Evolutionary conservation across 2,888 invertebrate genomes (phyloP).

Genomic region (Choristoneura rosaceana): DNA sequence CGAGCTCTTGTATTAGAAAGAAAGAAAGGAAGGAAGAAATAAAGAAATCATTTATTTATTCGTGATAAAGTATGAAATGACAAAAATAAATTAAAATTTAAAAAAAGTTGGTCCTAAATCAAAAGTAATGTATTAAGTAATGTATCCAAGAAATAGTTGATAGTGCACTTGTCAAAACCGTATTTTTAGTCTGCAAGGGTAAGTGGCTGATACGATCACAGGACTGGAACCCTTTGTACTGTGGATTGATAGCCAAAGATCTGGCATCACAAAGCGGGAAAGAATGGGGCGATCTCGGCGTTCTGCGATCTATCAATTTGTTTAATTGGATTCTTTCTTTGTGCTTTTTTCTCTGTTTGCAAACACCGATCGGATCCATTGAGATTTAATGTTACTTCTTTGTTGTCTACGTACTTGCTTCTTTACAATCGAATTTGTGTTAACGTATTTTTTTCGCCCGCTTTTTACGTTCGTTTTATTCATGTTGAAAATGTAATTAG

Average conservation of each 20-base stretch:
- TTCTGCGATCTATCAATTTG: constrained; percentile 77
- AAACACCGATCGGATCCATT: constrained; percentile 65
- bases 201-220: constrained; percentile 58
- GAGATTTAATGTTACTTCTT: constrained; percentile 70
- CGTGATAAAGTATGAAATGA: no score
- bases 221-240: constrained; percentile 65
- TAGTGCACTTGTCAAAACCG: not conserved
- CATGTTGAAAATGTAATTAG: constrained; percentile 25
- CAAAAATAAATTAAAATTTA: no score
- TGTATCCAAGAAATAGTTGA: not conserved
- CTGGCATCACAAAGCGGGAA: constrained; percentile 68
- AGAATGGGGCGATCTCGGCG: constrained; percentile 59
- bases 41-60: no score
- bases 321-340: constrained; percentile 81
- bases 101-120: no score
- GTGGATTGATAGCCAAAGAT: constrained; percentile 44
- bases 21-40: no score
- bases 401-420: constrained; percentile 53
- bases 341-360: constrained; percentile 69
- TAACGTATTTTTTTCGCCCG: constrained; percentile 48
- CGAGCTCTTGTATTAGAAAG: no score
- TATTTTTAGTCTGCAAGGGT: not conserved
- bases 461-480: constrained; percentile 27
- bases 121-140: not conserved
- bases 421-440: constrained; percentile 47